Evolutionary conservation across 2,797 vertebrate genomes (phyloP).

Genomic region (Platalea minor): DNA sequence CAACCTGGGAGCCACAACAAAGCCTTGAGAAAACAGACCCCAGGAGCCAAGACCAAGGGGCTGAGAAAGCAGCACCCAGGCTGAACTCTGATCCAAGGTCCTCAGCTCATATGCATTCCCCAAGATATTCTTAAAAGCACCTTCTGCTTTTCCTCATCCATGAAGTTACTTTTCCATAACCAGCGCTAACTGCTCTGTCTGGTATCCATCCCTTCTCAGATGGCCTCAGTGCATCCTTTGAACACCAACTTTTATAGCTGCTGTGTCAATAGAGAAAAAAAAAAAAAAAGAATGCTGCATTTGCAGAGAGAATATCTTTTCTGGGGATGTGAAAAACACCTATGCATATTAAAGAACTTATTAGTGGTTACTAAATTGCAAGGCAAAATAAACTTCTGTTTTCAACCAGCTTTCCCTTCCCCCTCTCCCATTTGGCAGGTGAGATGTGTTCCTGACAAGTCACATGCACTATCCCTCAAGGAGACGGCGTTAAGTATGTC

Average conservation of each 20-base stretch:
- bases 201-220: not conserved
- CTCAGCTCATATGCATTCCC: not conserved
- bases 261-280: not conserved
- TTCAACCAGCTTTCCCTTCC: not conserved
- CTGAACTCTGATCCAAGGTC: not conserved
- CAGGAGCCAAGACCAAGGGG: not conserved
- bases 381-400: not conserved
- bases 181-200: not conserved
- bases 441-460: not conserved
- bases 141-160: not conserved
- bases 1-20: not conserved
- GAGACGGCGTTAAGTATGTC: not conserved
- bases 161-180: not conserved
- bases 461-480: not conserved
- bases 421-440: not conserved
- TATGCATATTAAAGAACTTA: not conserved
- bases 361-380: not conserved
- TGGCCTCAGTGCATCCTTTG: not conserved
- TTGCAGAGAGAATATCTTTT: not conserved
- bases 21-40: not conserved
- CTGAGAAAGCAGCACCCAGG: not conserved
- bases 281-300: rapidly evolving
- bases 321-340: not conserved
- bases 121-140: not conserved
- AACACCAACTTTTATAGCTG: not conserved